phyloP scores from a whole-genome alignment of 2,888 invertebrate species.

The Thysanoteuthis rhombus region DNA sequence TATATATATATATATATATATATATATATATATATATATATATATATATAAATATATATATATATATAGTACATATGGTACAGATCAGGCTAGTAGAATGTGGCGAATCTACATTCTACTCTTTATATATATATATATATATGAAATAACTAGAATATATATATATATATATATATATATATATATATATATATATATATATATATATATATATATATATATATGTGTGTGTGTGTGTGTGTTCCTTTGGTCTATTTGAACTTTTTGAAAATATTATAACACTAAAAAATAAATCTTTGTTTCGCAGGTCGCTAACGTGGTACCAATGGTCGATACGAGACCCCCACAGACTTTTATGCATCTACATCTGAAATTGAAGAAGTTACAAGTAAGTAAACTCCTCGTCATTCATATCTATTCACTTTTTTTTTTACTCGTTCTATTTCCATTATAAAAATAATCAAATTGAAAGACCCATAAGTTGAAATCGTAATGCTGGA shows the following conservation, averaged over 20 bases:
- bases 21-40: no score
- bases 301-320: neutral
- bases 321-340: slow-evolving; percentile 61
- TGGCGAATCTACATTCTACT: no score
- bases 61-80: no score
- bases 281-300: neutral
- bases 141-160: no score
- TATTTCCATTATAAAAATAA: neutral
- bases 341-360: slow-evolving; percentile 66
- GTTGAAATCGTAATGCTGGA: neutral
- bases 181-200: no score
- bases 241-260: neutral
- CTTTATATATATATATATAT: no score
- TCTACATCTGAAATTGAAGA: slow-evolving; percentile 65
- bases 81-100: no score
- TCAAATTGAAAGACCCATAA: neutral
- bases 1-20: no score
- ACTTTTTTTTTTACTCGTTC: neutral
- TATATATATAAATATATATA: no score
- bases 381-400: slow-evolving; percentile 55
- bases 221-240: neutral
- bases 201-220: neutral
- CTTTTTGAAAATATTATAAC: neutral
- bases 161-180: no score
- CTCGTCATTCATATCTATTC: neutral